These are phyloP conservation scores for Gasterosteus nipponicus DNA, from an alignment of 2,113 vertebrate genomes.

Conservation along the genomic window DNA sequence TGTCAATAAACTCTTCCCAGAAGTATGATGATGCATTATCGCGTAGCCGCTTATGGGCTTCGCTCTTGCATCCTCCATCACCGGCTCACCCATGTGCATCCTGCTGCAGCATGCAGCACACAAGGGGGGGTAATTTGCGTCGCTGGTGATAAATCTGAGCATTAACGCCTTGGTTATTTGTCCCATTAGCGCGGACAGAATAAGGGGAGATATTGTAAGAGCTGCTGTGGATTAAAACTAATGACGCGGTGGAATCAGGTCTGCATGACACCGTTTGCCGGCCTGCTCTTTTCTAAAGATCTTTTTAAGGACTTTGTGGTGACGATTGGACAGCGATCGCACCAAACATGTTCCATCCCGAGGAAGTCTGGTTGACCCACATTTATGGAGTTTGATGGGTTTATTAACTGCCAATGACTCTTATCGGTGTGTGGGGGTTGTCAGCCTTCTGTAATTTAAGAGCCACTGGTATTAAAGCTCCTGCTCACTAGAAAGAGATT, in stretches of 20 bases:
- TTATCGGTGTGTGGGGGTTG: too few relatives aligned
- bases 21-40: constrained; percentile 72
- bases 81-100: constrained; percentile 63
- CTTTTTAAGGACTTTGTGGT: neutral
- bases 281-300: neutral
- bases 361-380: neutral
- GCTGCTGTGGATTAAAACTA: constrained; percentile 53
- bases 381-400: neutral
- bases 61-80: constrained; percentile 65
- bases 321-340: neutral
- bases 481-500: neutral
- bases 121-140: constrained; percentile 1
- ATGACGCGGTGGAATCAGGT: constrained; percentile 12
- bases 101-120: constrained; percentile 30
- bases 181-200: constrained; percentile 58
- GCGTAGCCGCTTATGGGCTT: constrained; percentile 38
- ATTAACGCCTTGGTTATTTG: constrained; percentile 49
- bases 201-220: constrained; percentile 13
- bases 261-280: neutral
- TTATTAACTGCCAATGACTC: neutral
- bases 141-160: constrained; percentile 57
- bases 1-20: constrained; percentile 76
- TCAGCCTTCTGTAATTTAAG: too few relatives aligned
- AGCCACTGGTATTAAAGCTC: too few relatives aligned
- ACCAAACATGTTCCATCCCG: neutral